Conservation (phyloP, 2,888 invertebrate genomes). For the Epirrhoe alternata region DNA sequence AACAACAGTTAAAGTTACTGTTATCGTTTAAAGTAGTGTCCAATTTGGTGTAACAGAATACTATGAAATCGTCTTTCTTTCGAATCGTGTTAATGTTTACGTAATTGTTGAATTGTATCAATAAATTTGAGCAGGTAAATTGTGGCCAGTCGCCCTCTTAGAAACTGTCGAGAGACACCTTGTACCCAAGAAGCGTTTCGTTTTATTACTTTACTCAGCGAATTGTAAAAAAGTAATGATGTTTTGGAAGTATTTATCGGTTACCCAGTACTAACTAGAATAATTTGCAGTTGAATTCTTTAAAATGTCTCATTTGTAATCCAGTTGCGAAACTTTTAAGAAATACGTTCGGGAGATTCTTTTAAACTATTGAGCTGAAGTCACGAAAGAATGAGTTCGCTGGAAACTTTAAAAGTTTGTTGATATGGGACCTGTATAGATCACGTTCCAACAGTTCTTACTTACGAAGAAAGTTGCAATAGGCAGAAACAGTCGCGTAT, state of each 20-base stretch:
- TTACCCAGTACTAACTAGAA: background rate
- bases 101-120: slow-evolving; percentile 36
- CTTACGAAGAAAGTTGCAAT: slow-evolving; percentile 71
- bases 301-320: slow-evolving; percentile 1
- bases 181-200: background rate
- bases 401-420: slow-evolving; percentile 68
- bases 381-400: slow-evolving; percentile 64
- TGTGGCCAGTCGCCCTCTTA: background rate
- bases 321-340: slow-evolving; percentile 21
- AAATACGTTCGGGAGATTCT: slow-evolving; percentile 47
- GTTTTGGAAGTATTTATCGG: slow-evolving; percentile 8
- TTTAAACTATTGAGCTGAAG: slow-evolving; percentile 64
- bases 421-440: slow-evolving; percentile 66
- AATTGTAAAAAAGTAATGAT: slow-evolving; percentile 1
- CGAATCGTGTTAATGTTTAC: slow-evolving; percentile 36
- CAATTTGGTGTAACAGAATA: slow-evolving; percentile 45
- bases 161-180: background rate
- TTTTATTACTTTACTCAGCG: slow-evolving; percentile 2
- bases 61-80: slow-evolving; percentile 31
- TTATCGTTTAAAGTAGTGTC: slow-evolving; percentile 46
- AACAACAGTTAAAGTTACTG: slow-evolving; percentile 45
- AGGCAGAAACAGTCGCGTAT: slow-evolving; percentile 66
- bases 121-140: slow-evolving; percentile 27
- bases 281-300: background rate
- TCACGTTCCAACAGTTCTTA: slow-evolving; percentile 64